Base-by-base conservation (phyloP, 2,797 vertebrate species). In the Clarias laeviceps region DNA sequence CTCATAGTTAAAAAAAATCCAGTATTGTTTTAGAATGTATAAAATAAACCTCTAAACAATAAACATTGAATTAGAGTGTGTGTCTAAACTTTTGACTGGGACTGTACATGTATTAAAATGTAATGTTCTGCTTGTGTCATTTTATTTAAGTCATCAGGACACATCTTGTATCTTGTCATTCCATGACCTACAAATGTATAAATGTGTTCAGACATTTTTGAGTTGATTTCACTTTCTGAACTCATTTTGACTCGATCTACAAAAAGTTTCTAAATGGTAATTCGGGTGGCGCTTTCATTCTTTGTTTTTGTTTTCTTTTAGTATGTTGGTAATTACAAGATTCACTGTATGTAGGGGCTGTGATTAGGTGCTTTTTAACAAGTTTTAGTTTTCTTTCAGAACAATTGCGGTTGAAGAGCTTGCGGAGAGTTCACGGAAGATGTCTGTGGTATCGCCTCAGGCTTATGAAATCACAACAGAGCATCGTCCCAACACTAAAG, bases 381-480 rank as follows among this genome's bases (percentile, higher is more conserved):
- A 17, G 1, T 32, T 57, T 24, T 74, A 34, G 72, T 82, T 56
- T 54, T 20, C 66, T 84, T 34, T 1, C 89, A 99, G 98, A 99
- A 89, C 97, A 99, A 97, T 95, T 97, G 88, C 97, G 98, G 50
- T 93, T 99, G 93, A 99, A 99, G 93, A 98, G 96, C 91, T 95
- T 99, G 92, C 94, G 98, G 92, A 95, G 97, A 45, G 96, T 99
- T 0, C 98, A 99, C 88, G 97, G 97, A 94, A 97, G 97, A 91
- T 99, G 98, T 92, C 93, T 98, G 92, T 99, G 98, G 98, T 99
- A 99, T 93, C 97, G 97, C 82, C 95, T 99, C 90, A 92, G 97
- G 85, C 94, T 98, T 87, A 95, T 97, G 93, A 99, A 99, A 91
- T 98, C 98, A 1, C 98, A 99, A 89, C 97, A 97, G 92, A 99